phyloP scores from a whole-genome alignment of 1,140 invertebrate genomes.

The Temnothorax curvispinosus region DNA sequence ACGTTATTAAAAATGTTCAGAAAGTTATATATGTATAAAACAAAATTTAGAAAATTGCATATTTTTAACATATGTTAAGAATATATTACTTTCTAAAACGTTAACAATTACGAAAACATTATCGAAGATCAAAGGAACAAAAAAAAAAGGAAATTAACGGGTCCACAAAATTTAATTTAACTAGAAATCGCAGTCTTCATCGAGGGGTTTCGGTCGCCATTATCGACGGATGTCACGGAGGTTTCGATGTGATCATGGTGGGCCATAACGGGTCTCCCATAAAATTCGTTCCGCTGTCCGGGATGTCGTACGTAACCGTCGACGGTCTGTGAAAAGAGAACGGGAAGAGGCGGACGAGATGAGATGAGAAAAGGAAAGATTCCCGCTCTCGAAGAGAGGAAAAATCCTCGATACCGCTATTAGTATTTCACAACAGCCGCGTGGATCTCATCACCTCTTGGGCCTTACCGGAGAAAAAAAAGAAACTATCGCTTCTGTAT shows the following conservation, averaged over 20 bases:
- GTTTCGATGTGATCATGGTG: conserved; percentile 56
- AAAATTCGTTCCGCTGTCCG: conserved; percentile 76
- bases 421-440: conserved; percentile 50
- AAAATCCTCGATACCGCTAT: conserved; percentile 19
- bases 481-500: conserved; percentile 38
- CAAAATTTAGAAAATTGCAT: background rate
- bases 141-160: background rate
- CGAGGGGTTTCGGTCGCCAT: background rate
- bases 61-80: background rate
- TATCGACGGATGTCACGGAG: conserved; percentile 46
- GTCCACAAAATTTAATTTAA: conserved; percentile 14
- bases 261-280: conserved; percentile 67
- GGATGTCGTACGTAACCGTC: conserved; percentile 42
- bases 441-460: conserved; percentile 44
- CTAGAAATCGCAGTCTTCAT: conserved; percentile 16
- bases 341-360: background rate
- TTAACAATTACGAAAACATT: background rate
- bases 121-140: background rate
- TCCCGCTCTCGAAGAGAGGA: background rate
- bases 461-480: background rate
- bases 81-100: background rate
- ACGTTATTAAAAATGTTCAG: background rate
- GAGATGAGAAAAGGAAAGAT: conserved; percentile 44
- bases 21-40: background rate
- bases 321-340: conserved; percentile 32